These are phyloP conservation scores for Medauroidea extradentata DNA, from an alignment of 1,140 invertebrate genomes.

Conservation along the genomic window DNA sequence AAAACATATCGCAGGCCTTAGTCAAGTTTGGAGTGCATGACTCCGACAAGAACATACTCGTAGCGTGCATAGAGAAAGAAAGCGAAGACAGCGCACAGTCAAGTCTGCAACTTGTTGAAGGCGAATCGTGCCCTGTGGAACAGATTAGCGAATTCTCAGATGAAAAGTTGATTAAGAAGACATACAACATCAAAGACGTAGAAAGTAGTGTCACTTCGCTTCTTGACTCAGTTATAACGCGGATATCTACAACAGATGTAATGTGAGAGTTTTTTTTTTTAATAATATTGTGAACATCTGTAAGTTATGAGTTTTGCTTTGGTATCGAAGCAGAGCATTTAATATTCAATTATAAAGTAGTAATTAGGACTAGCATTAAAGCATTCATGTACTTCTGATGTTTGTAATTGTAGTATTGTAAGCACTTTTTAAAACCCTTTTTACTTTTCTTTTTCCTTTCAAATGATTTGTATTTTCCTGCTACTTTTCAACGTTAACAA, in stretches of 20 bases:
- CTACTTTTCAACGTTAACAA: too few relatives aligned
- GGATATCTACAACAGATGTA: conserved; percentile 54
- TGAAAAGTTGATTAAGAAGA: conserved; percentile 46
- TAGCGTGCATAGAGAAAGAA: conserved; percentile 48
- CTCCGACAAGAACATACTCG: conserved; percentile 48
- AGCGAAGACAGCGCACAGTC: conserved; percentile 39
- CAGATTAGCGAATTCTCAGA: conserved; percentile 45
- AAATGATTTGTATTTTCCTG: too few relatives aligned
- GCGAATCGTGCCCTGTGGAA: conserved; percentile 44
- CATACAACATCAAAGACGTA: conserved; percentile 53
- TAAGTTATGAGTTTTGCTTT: too few relatives aligned
- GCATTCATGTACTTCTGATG: too few relatives aligned
- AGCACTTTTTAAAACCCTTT: too few relatives aligned
- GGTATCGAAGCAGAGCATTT: too few relatives aligned
- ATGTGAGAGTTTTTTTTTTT: too few relatives aligned
- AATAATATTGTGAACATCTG: too few relatives aligned
- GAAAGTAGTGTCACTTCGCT: conserved; percentile 43
- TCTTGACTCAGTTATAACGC: conserved; percentile 54
- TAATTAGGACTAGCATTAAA: too few relatives aligned
- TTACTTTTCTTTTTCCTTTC: too few relatives aligned
- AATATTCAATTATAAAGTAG: too few relatives aligned
- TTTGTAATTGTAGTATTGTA: too few relatives aligned
- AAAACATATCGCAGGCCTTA: conserved; percentile 63
- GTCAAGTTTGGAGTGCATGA: conserved; percentile 58
- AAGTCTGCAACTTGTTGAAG: conserved; percentile 45